Percentiles rank a stretch among this genome's conserved stretches.
These are phyloP conservation scores for Poeciliopsis prolifica DNA, from an alignment of 2,113 vertebrate species.

Conservation along the genomic window DNA sequence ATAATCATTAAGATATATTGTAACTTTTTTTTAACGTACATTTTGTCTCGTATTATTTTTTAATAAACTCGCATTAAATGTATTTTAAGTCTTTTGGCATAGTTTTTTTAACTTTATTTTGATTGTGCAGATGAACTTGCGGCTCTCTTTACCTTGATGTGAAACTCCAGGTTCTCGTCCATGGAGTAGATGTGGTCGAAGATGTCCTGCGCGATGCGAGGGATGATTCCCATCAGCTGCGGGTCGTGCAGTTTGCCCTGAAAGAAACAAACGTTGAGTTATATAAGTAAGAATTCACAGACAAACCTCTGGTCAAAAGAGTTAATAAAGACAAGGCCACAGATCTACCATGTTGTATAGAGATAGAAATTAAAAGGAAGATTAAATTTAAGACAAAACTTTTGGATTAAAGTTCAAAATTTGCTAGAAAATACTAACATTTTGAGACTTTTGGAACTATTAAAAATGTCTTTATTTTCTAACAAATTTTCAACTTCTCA, in stretches of 20 bases:
- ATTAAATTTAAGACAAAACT: too few species aligned
- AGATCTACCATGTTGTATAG: too few species aligned
- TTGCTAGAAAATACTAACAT: too few species aligned
- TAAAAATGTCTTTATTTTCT: too few species aligned
- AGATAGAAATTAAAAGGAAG: too few species aligned
- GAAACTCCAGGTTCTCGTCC: slow-evolving; percentile 96
- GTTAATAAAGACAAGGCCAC: not conserved
- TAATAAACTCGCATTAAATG: too few species aligned
- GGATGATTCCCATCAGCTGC: slow-evolving; percentile 94
- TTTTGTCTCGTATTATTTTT: too few species aligned
- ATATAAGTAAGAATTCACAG: not conserved
- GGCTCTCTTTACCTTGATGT: slow-evolving; percentile 85
- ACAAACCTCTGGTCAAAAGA: not conserved
- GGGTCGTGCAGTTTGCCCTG: slow-evolving; percentile 92
- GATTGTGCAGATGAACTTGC: not conserved
- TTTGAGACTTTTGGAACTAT: too few species aligned
- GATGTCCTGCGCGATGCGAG: slow-evolving; percentile 91
- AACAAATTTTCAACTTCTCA: too few species aligned
- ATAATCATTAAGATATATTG: too few species aligned
- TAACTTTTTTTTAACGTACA: too few species aligned
- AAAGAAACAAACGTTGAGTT: not conserved
- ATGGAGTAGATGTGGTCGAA: slow-evolving; percentile 97
- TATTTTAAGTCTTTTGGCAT: not conserved
- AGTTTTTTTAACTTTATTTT: not conserved
- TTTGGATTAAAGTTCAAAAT: too few species aligned